Conservation (phyloP, 2,888 invertebrate species). For the Anodontia alba region DNA sequence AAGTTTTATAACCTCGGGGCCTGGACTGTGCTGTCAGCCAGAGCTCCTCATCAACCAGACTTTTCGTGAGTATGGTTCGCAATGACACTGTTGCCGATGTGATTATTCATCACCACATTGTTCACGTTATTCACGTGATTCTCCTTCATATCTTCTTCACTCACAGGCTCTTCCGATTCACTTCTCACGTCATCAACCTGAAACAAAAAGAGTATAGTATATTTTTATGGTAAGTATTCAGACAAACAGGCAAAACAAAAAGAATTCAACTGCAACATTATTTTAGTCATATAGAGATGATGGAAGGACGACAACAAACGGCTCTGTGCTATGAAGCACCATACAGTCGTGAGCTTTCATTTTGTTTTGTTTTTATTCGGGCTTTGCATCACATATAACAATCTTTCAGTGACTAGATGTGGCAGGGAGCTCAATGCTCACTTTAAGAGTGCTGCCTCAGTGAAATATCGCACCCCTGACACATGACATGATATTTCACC, state of each 20-base stretch:
- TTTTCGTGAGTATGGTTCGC: neutral
- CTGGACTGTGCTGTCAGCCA: too few relatives aligned
- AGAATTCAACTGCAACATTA: neutral
- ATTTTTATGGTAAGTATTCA: conserved; percentile 12
- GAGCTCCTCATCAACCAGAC: neutral
- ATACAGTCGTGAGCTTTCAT: too few relatives aligned
- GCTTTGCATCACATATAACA: too few relatives aligned
- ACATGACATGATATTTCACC: too few relatives aligned
- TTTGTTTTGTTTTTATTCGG: too few relatives aligned
- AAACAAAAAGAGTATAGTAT: conserved; percentile 14
- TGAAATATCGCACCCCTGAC: too few relatives aligned
- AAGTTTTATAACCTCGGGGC: too few relatives aligned
- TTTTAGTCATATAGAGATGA: neutral
- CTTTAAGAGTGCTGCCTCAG: too few relatives aligned
- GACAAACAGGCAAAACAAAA: neutral
- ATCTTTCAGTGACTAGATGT: too few relatives aligned
- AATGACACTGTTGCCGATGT: neutral
- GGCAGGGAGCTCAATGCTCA: too few relatives aligned
- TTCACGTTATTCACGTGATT: neutral
- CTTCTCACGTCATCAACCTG: conserved; percentile 67
- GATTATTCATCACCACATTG: neutral
- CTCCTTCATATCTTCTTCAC: conserved; percentile 33
- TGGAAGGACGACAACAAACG: neutral
- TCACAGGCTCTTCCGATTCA: conserved; percentile 65
- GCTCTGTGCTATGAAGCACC: too few relatives aligned